These are phyloP conservation scores for Neodiprion pinetum DNA, from an alignment of 1,140 invertebrate species.

Conservation along the genomic window DNA sequence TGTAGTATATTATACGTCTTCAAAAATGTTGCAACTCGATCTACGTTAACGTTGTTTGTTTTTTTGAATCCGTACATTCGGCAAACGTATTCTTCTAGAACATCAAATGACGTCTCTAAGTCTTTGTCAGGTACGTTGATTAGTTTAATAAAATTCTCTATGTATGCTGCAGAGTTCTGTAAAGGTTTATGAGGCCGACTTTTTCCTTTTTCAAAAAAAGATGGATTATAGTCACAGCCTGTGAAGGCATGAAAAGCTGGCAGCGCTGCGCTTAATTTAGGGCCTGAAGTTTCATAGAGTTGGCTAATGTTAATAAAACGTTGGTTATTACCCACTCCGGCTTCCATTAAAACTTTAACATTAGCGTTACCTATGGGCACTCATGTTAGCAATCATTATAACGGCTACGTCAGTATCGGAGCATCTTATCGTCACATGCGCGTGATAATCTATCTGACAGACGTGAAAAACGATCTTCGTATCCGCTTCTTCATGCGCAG, in stretches of 20 bases:
- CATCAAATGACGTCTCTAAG: slow-evolving; percentile 5
- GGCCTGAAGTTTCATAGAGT: slow-evolving; percentile 27
- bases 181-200: slow-evolving; percentile 35
- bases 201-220: slow-evolving; percentile 44
- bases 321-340: slow-evolving; percentile 12
- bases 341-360: slow-evolving; percentile 14
- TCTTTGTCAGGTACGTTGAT: slow-evolving; percentile 16
- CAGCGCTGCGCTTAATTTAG: slow-evolving; percentile 34
- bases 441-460: slow-evolving; percentile 32
- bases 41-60: slow-evolving; percentile 9
- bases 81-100: slow-evolving; percentile 24
- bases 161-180: slow-evolving; percentile 28
- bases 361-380: background rate
- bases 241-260: slow-evolving; percentile 51
- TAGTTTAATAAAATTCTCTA: slow-evolving; percentile 23
- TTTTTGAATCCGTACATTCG: slow-evolving; percentile 20
- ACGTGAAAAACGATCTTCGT: slow-evolving; percentile 40
- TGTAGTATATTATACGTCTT: slow-evolving; percentile 16
- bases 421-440: slow-evolving; percentile 34
- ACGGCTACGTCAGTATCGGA: slow-evolving; percentile 42
- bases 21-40: slow-evolving; percentile 8
- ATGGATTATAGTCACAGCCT: slow-evolving; percentile 54
- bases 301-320: slow-evolving; percentile 19
- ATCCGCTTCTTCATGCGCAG: slow-evolving; percentile 43
- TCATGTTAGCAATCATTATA: slow-evolving; percentile 41